phyloP scores from a whole-genome alignment of 2,888 invertebrate genomes.

The Lasioglossum vierecki region DNA sequence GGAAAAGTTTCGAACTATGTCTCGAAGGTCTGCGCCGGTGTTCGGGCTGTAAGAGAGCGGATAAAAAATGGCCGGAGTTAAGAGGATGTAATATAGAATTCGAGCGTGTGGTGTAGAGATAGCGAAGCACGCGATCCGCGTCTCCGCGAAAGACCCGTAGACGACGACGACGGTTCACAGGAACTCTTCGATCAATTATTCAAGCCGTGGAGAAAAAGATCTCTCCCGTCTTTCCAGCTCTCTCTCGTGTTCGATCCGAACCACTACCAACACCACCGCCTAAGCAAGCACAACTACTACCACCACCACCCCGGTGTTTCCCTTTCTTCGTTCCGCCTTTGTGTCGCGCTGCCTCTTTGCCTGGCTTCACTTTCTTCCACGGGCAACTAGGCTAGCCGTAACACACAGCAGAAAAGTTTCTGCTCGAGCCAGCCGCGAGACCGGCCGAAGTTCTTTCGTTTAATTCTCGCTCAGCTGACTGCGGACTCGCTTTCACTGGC shows the following conservation, averaged over 20 bases:
- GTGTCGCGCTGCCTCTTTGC: slow-evolving; percentile 42
- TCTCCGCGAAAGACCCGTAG: not conserved
- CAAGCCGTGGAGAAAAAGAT: slow-evolving; percentile 23
- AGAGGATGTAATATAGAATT: slow-evolving; percentile 9
- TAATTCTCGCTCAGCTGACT: slow-evolving; percentile 69
- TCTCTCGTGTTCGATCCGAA: slow-evolving; percentile 24
- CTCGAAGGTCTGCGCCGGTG: not conserved
- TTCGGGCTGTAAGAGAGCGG: not conserved
- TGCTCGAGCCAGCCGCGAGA: slow-evolving; percentile 38
- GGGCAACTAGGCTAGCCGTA: slow-evolving; percentile 66
- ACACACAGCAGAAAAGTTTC: slow-evolving; percentile 65
- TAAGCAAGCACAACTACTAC: not conserved
- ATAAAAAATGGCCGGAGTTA: not conserved
- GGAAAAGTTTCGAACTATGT: slow-evolving; percentile 2
- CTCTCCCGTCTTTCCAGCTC: not conserved
- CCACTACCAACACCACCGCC: not conserved
- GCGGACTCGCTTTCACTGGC: slow-evolving; percentile 62
- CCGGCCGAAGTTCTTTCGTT: slow-evolving; percentile 58
- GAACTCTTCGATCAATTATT: slow-evolving; percentile 59
- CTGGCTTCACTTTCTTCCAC: slow-evolving; percentile 55
- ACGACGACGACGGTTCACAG: slow-evolving; percentile 9
- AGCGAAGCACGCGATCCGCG: slow-evolving; percentile 1
- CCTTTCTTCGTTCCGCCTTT: slow-evolving; percentile 13
- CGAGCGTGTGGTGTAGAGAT: slow-evolving; percentile 7
- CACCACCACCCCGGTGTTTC: not conserved